A percentile compares a stretch with the other conserved stretches of the same genome.
phyloP scores from a whole-genome alignment of 1,140 invertebrate genomes.

The Pseudomyrmex concolor region DNA sequence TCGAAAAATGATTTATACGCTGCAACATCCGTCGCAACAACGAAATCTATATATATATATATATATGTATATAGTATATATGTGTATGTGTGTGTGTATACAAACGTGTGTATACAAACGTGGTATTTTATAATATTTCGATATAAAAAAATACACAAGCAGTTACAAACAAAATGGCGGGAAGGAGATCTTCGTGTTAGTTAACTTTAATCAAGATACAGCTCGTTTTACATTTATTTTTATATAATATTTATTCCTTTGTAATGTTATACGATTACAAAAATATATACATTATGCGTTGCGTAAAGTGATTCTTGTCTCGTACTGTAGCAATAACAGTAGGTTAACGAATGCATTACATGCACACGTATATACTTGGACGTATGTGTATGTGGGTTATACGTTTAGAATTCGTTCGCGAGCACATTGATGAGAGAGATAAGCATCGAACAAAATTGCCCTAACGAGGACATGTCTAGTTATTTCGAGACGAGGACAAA shows the following conservation, averaged over 20 bases:
- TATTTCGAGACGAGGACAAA: slow-evolving; percentile 75
- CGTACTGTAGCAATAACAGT: neutral
- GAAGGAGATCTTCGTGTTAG: too few species aligned
- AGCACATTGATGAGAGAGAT: slow-evolving; percentile 49
- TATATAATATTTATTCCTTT: too few species aligned
- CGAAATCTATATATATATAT: slow-evolving; percentile 4
- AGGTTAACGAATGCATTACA: neutral
- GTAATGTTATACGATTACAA: too few species aligned
- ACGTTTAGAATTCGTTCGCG: neutral
- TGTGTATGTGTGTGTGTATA: too few species aligned
- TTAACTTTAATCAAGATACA: too few species aligned
- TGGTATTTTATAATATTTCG: too few species aligned
- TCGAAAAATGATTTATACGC: slow-evolving; percentile 15
- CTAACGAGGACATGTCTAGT: slow-evolving; percentile 71
- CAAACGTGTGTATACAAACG: too few species aligned
- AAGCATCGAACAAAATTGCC: slow-evolving; percentile 71
- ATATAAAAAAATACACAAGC: too few species aligned
- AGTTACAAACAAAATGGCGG: too few species aligned
- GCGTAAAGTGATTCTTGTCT: neutral
- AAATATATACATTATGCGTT: neutral
- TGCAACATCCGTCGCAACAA: neutral
- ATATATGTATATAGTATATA: too few species aligned
- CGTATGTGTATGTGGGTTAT: neutral
- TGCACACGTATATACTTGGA: too few species aligned
- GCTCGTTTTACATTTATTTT: too few species aligned